Conservation (phyloP, 2,888 invertebrate genomes). For the Cyclophora albipunctata region DNA sequence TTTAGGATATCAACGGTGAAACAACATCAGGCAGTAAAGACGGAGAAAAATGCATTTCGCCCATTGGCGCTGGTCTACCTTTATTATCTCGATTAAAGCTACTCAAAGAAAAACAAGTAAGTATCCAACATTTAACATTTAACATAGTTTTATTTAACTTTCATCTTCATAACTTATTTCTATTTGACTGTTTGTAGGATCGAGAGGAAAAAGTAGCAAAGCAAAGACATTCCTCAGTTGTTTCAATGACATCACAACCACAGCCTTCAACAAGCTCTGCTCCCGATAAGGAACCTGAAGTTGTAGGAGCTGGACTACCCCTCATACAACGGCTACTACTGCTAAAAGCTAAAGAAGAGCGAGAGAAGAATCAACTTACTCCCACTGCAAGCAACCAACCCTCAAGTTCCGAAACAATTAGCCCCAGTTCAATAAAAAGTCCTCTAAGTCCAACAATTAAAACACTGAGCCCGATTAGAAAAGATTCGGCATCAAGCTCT, state of each 20-base stretch:
- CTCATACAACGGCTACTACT: conserved; percentile 83
- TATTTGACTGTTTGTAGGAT: conserved; percentile 39
- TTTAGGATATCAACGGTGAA: conserved; percentile 60
- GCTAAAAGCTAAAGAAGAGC: conserved; percentile 85
- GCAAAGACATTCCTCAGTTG: conserved; percentile 56
- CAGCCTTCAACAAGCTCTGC: conserved; percentile 78
- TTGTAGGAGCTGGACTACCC: conserved; percentile 82
- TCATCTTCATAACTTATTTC: background rate
- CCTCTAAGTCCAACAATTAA: conserved; percentile 69
- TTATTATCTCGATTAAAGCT: conserved; percentile 84
- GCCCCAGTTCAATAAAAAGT: conserved; percentile 68
- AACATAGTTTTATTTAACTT: background rate
- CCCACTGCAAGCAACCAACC: conserved; percentile 60
- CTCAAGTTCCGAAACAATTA: conserved; percentile 71
- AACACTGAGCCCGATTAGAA: conserved; percentile 65
- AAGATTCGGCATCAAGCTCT: conserved; percentile 66
- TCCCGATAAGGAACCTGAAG: conserved; percentile 74
- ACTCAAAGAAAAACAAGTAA: conserved; percentile 88
- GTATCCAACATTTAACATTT: background rate
- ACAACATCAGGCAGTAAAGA: conserved; percentile 67
- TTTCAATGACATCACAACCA: conserved; percentile 67
- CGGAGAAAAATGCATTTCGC: conserved; percentile 78
- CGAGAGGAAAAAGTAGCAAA: conserved; percentile 70
- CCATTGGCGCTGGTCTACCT: conserved; percentile 89
- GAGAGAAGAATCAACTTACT: conserved; percentile 66